These are phyloP conservation scores for Achroia grisella DNA, from an alignment of 1,140 invertebrate species.

Conservation along the genomic window DNA sequence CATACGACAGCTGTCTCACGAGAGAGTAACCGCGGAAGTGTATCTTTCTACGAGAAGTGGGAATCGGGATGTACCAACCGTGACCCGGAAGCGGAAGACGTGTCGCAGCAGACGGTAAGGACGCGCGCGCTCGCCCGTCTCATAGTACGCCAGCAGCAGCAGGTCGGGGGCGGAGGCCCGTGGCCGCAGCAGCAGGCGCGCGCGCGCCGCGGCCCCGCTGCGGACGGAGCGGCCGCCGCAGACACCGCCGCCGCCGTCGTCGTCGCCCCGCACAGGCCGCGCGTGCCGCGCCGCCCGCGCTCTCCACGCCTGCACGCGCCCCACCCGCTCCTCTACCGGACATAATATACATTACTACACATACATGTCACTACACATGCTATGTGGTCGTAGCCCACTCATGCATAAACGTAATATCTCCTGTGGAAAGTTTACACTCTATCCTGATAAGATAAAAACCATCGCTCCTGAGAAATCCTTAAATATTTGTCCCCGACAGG, in stretches of 20 bases:
- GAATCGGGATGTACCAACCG: slow-evolving; percentile 19
- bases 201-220: slow-evolving; percentile 16
- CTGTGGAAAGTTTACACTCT: no score
- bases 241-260: not conserved
- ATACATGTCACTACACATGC: no score
- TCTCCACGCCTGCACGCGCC: slow-evolving; percentile 12
- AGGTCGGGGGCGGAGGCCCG: slow-evolving; percentile 18
- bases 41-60: no score
- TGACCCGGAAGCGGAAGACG: slow-evolving; percentile 34
- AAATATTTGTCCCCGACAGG: no score
- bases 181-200: slow-evolving; percentile 31
- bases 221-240: slow-evolving; percentile 5
- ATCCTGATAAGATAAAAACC: no score
- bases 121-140: slow-evolving; percentile 26
- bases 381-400: no score
- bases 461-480: no score
- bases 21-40: no score
- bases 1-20: no score
- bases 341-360: no score
- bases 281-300: slow-evolving; percentile 6
- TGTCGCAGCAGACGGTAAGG: slow-evolving; percentile 46
- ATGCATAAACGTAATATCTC: no score
- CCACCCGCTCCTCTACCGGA: not conserved
- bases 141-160: slow-evolving; percentile 45
- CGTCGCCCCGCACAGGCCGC: not conserved